These are phyloP conservation scores for Oxyura jamaicensis DNA, from an alignment of 2,113 vertebrate genomes.

Conservation along the genomic window DNA sequence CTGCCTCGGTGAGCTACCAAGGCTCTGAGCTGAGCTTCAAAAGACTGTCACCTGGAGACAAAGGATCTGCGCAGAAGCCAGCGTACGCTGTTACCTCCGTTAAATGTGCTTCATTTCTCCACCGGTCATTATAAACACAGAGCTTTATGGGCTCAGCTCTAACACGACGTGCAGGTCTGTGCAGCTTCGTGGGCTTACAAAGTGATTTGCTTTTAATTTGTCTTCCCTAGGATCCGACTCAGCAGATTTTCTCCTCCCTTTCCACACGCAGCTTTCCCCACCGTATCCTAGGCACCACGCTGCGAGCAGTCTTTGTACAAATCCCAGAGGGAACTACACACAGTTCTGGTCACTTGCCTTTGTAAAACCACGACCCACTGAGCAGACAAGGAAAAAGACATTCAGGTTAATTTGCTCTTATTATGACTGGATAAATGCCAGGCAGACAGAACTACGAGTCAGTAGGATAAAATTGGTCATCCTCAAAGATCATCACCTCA, in stretches of 20 bases:
- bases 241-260: not conserved
- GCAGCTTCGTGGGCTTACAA: accelerated
- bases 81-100: not conserved
- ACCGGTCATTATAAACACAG: not conserved
- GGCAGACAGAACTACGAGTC: not conserved
- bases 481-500: not conserved
- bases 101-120: not conserved
- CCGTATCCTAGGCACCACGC: accelerated
- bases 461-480: not conserved
- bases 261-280: not conserved
- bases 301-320: not conserved
- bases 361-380: not conserved
- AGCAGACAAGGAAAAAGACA: not conserved
- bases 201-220: not conserved
- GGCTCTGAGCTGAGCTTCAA: not conserved
- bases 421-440: not conserved
- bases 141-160: not conserved
- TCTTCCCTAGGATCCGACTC: not conserved
- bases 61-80: not conserved
- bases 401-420: not conserved
- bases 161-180: not conserved
- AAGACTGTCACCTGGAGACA: not conserved
- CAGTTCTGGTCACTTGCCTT: not conserved
- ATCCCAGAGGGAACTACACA: not conserved
- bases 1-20: accelerated